These are phyloP conservation scores for Melieria picta DNA, from an alignment of 2,888 invertebrate species.

Conservation along the genomic window DNA sequence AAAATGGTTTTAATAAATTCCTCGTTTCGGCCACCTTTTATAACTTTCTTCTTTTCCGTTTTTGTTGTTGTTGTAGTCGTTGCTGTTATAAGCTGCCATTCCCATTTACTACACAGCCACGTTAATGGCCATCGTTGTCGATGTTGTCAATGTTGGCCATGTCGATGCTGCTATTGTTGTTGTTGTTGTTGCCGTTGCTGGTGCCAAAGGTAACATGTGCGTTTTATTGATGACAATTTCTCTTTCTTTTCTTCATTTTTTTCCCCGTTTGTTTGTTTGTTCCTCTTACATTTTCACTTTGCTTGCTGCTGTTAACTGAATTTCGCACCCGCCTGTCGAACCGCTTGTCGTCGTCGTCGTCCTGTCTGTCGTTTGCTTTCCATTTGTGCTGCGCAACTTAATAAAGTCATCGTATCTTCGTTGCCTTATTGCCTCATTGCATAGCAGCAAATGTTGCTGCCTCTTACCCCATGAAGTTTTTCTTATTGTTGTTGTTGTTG, in stretches of 20 bases:
- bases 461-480: not conserved
- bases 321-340: too few species aligned
- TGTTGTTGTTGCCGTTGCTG: not conserved
- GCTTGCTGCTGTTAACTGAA: too few species aligned
- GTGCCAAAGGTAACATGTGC: conserved; percentile 50
- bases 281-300: too few species aligned
- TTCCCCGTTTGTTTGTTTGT: conserved; percentile 3
- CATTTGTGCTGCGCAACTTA: conserved; percentile 20
- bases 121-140: not conserved
- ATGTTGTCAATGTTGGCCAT: not conserved
- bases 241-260: conserved; percentile 25
- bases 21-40: conserved; percentile 15
- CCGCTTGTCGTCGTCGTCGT: not conserved
- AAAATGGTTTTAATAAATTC: conserved; percentile 35
- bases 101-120: too few species aligned
- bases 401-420: conserved; percentile 35
- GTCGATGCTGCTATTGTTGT: not conserved
- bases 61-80: not conserved
- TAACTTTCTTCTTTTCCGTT: not conserved
- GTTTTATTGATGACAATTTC: conserved; percentile 53
- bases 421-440: not conserved
- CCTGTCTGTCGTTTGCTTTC: not conserved
- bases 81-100: not conserved
- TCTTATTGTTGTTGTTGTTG: conserved; percentile 16
- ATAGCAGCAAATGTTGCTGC: not conserved